A percentile compares a stretch with the other conserved stretches of the same genome.
phyloP scores from a whole-genome alignment of 2,797 vertebrate genomes.

The Hapalemur alaotrensis region DNA sequence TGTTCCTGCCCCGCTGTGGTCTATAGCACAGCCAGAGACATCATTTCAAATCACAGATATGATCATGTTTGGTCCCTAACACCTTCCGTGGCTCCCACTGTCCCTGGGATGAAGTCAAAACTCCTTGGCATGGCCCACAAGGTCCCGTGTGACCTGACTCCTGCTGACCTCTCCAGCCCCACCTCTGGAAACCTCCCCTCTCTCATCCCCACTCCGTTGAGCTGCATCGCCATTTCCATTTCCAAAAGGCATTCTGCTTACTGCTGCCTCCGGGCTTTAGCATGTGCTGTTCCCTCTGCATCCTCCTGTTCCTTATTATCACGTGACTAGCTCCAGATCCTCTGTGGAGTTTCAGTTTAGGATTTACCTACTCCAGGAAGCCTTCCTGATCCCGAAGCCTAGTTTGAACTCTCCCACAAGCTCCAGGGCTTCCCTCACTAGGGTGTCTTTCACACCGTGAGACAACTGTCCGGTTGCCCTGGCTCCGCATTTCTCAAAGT shows the following conservation, averaged over 20 bases:
- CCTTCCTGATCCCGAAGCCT: background rate
- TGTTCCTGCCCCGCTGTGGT: background rate
- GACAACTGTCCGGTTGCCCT: too few species aligned
- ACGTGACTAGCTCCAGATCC: background rate
- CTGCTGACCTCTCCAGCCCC: background rate
- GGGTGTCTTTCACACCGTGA: rapidly evolving
- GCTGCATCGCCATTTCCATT: too few species aligned
- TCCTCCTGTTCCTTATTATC: rapidly evolving
- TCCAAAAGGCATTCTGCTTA: background rate
- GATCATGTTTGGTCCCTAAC: background rate
- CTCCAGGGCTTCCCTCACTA: too few species aligned
- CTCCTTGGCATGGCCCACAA: background rate
- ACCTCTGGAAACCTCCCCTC: background rate
- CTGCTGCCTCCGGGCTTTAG: background rate
- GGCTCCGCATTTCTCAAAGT: background rate
- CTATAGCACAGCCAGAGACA: background rate
- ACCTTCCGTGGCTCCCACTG: background rate
- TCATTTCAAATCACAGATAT: background rate
- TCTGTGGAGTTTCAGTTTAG: background rate
- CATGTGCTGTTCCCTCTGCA: background rate
- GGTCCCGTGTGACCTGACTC: background rate
- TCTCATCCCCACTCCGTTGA: rapidly evolving
- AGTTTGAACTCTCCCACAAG: background rate
- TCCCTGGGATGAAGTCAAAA: background rate
- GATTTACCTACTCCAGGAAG: background rate